phyloP scores from a whole-genome alignment of 2,797 vertebrate genomes.

The Austrolebias charrua region DNA sequence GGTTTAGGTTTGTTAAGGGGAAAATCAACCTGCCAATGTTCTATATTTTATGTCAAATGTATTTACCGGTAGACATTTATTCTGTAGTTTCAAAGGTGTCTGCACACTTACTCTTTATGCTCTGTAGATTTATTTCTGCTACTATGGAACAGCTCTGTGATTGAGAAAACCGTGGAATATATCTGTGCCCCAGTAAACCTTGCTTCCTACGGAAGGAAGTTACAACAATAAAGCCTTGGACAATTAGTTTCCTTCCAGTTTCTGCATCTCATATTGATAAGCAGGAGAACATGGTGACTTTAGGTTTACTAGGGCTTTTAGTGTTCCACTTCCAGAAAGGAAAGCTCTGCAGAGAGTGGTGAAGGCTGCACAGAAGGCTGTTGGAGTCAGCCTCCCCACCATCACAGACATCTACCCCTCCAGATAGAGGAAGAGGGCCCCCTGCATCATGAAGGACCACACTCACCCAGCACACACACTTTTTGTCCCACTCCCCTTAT shows the following conservation, averaged over 20 bases:
- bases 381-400: too few relatives aligned
- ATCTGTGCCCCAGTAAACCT: slow-evolving; percentile 14
- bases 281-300: slow-evolving; percentile 45
- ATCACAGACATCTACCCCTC: too few relatives aligned
- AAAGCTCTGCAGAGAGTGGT: too few relatives aligned
- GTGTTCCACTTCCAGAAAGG: too few relatives aligned
- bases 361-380: slow-evolving; percentile 9
- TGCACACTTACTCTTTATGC: not conserved
- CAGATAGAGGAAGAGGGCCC: too few relatives aligned
- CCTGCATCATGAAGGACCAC: too few relatives aligned
- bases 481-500: too few relatives aligned
- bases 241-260: slow-evolving; percentile 42
- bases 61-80: too few relatives aligned
- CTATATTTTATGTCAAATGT: not conserved
- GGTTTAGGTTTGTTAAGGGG: slow-evolving; percentile 2
- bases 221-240: slow-evolving; percentile 8
- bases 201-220: slow-evolving; percentile 20
- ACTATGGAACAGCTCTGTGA: not conserved
- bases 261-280: slow-evolving; percentile 48
- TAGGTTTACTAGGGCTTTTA: slow-evolving; percentile 43
- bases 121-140: not conserved
- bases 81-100: too few relatives aligned
- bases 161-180: not conserved
- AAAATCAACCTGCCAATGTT: not conserved
- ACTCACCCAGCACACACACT: too few relatives aligned